Evolutionary conservation across 2,113 vertebrate genomes (phyloP).

Genomic region (Dipodomys spectabilis): DNA sequence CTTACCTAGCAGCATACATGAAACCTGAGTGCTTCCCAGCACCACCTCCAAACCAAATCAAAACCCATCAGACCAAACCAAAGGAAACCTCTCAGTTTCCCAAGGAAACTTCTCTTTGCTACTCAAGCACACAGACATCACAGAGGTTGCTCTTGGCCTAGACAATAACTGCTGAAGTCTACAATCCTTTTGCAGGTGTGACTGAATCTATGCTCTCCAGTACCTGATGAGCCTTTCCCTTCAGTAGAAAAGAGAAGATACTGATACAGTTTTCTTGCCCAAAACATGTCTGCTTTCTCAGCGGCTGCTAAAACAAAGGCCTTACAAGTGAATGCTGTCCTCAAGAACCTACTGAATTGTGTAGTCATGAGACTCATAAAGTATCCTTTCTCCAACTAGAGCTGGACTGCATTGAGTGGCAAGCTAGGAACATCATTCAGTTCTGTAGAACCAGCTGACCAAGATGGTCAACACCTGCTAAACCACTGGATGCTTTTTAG

Average conservation of each 20-base stretch:
- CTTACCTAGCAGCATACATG: not conserved
- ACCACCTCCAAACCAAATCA: too few species aligned
- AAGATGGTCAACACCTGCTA: slow-evolving; percentile 17
- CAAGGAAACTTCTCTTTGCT: not conserved
- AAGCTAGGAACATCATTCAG: slow-evolving; percentile 1
- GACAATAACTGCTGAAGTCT: not conserved
- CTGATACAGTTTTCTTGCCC: not conserved
- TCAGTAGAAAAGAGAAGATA: not conserved
- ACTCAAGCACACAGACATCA: not conserved
- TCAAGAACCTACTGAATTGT: not conserved
- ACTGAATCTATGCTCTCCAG: not conserved
- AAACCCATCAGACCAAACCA: not conserved
- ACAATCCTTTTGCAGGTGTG: not conserved
- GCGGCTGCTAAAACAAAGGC: not conserved
- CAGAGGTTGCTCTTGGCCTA: not conserved
- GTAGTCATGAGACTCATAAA: not conserved
- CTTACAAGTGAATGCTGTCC: not conserved
- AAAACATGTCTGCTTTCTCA: not conserved
- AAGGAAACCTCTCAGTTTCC: not conserved
- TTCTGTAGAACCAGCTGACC: not conserved
- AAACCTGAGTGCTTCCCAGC: not conserved
- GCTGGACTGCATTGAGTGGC: not conserved
- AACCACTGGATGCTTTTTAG: slow-evolving; percentile 30
- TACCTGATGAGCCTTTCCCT: not conserved
- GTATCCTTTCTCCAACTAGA: not conserved